phyloP scores from a whole-genome alignment of 2,888 invertebrate species.

The Protonemura montana region DNA sequence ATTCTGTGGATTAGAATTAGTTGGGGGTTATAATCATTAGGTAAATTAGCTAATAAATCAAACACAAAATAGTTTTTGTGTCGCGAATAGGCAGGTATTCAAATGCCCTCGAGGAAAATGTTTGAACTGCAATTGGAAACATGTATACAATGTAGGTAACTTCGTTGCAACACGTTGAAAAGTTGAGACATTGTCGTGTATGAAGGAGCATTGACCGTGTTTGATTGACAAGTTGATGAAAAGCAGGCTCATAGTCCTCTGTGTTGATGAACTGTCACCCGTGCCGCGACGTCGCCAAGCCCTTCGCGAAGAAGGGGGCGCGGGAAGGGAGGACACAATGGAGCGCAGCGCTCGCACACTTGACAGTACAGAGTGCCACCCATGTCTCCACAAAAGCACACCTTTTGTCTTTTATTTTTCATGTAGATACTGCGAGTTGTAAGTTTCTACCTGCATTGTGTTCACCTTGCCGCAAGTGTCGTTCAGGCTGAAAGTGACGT shows the following conservation, averaged over 20 bases:
- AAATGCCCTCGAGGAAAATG: background rate
- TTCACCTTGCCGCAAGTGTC: background rate
- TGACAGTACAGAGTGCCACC: background rate
- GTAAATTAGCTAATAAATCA: slow-evolving; percentile 12
- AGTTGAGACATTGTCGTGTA: background rate
- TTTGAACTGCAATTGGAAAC: background rate
- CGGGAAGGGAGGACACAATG: background rate
- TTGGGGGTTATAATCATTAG: background rate
- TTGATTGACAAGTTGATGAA: slow-evolving; percentile 22
- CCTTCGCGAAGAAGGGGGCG: background rate
- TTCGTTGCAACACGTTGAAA: background rate
- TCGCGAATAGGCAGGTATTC: background rate
- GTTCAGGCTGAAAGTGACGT: background rate
- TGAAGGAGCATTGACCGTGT: background rate
- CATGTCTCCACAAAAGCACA: background rate
- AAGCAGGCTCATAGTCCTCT: background rate
- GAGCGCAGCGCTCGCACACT: background rate
- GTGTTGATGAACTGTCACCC: slow-evolving; percentile 7
- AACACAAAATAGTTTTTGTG: background rate
- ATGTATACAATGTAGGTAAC: background rate
- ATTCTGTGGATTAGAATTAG: background rate
- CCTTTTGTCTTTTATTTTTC: background rate
- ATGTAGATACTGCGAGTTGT: background rate
- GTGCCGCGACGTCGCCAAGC: background rate
- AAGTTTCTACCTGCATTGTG: background rate